Base-by-base conservation (phyloP, 2,888 invertebrate genomes). In the Drosophila mercatorum region DNA sequence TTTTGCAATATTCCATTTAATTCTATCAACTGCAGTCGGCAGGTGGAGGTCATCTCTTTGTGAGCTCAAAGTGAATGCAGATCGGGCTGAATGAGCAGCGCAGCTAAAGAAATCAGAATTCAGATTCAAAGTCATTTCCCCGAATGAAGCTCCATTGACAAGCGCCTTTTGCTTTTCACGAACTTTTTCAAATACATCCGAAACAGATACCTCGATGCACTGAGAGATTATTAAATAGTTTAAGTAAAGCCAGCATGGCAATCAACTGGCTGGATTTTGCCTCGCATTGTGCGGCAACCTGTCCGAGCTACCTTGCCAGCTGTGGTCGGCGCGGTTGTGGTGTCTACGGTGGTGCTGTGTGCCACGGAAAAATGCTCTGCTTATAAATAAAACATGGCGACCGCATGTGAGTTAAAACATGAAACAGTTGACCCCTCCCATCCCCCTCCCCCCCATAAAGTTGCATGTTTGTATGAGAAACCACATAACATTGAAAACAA, bases 1-100 rank as follows among this genome's bases (percentile, higher is more conserved):
- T 88, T 86, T 78, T 78, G 76, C 83, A 74, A 77, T 89, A 85
- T 89, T 83, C 88, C 77, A 85, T 87, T 87, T 83, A 81, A 87
- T 89, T 88, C 82, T 68, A 73, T 85, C 80, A 72, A 72, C 72
- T 76, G 83, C 77, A 73, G 68, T 71, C 60, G 65, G 62, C 60
- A 83, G 78, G 68, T 71, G 68, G 57, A 51, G 40, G 61, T 28
- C 26, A 41, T 31, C 41, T 31, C 38, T 40, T 38, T 61, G 63
- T 76, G 64, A 49, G 55, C 62, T 56, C 58, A 53, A 73, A 82
- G 79, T 70, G 83, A 73, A 85, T 83, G 86, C 78, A 70, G 51
- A 53, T 6, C 49, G 58, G 49, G 28, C 34, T 52, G 47, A n/a
- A 28, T 47, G 28, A 31, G 34, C 41, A 56, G 58, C 61, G 58